phyloP scores from a whole-genome alignment of 2,797 vertebrate species.

The Cirrhinus molitorella region DNA sequence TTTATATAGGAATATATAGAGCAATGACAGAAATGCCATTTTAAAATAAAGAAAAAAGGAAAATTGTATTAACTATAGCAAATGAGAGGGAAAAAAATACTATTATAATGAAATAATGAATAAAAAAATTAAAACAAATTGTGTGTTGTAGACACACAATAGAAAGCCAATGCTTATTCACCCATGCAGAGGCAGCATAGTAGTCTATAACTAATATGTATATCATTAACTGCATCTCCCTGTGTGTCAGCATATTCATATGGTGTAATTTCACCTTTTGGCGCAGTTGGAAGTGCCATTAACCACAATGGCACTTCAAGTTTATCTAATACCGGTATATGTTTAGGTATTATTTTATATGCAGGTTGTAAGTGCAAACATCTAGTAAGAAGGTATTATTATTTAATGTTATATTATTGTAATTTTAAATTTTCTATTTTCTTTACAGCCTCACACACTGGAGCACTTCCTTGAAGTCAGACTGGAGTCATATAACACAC shows the following conservation, averaged over 20 bases:
- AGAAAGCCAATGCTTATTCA: background rate
- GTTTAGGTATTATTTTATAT: background rate
- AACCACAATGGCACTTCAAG: background rate
- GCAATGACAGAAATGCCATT: background rate
- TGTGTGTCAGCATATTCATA: background rate
- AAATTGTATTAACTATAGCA: background rate
- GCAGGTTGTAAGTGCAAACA: background rate
- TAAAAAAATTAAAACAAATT: background rate
- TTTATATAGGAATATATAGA: no score
- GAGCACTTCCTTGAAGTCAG: conserved; percentile 91
- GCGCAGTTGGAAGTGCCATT: background rate
- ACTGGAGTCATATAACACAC: conserved; percentile 88
- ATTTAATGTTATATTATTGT: background rate
- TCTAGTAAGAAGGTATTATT: background rate
- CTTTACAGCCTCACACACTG: conserved; percentile 74
- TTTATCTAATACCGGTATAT: background rate
- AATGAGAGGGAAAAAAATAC: background rate
- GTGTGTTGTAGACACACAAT: background rate
- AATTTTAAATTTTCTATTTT: background rate
- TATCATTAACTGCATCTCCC: background rate
- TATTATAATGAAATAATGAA: background rate
- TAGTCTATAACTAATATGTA: background rate
- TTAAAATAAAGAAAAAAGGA: background rate
- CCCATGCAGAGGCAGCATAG: background rate
- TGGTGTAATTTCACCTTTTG: background rate